These are phyloP conservation scores for Rana temporaria DNA, from an alignment of 2,113 vertebrate genomes.

Conservation along the genomic window DNA sequence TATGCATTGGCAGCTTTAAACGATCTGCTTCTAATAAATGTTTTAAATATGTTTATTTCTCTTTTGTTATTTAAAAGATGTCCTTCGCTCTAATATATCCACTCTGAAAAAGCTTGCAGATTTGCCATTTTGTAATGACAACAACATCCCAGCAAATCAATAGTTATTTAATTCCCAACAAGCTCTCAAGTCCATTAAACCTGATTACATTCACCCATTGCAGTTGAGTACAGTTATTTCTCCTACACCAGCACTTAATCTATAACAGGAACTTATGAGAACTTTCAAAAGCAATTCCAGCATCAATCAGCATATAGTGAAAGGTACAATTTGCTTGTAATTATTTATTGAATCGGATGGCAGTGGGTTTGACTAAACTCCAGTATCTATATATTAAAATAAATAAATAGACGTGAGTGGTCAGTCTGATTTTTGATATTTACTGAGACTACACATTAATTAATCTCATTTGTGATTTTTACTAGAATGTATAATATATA, in stretches of 20 bases:
- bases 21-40: too few relatives aligned
- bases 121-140: constrained; percentile 92
- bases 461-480: neutral
- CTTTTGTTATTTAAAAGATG: constrained; percentile 64
- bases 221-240: constrained; percentile 89
- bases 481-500: too few relatives aligned
- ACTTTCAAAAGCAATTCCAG: constrained; percentile 91
- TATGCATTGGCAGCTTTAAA: too few relatives aligned
- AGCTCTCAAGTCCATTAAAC: constrained; percentile 93
- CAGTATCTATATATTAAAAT: constrained; percentile 50
- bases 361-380: constrained; percentile 69
- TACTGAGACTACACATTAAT: neutral
- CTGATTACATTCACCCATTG: constrained; percentile 94
- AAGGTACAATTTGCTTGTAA: constrained; percentile 82
- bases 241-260: constrained; percentile 88
- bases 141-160: constrained; percentile 92
- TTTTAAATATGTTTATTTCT: constrained; percentile 37
- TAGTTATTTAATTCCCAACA: constrained; percentile 96
- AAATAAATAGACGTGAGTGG: constrained; percentile 13
- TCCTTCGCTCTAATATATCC: constrained; percentile 79
- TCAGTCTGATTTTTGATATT: constrained; percentile 16
- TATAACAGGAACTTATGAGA: constrained; percentile 92
- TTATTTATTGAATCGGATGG: constrained; percentile 82
- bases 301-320: constrained; percentile 87
- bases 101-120: constrained; percentile 81